Base-by-base conservation (phyloP, 2,113 vertebrate genomes). In the Pelusios castaneus region DNA sequence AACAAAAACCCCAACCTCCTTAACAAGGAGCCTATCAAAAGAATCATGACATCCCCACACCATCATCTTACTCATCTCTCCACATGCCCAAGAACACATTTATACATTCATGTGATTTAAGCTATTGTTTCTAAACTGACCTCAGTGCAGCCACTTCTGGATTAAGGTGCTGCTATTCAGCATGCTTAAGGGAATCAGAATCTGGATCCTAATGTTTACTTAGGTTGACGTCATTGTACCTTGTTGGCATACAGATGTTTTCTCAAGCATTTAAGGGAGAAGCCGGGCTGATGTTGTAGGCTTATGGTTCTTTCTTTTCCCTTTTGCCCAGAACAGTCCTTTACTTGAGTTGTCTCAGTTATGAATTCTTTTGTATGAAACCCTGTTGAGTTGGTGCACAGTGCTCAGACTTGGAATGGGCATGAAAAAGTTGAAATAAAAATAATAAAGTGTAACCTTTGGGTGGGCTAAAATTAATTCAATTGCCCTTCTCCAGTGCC, bases 251-350 rank as follows among this genome's bases (percentile, higher is more conserved):
- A 38, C 41, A 76, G 73, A 11, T 76, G 25, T 76, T 70, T 38
- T 45, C 73, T 76, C 73, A 76, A 38, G 73, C 12, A 24, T 41
- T 38, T 1, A 75, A 4, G 27, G 31, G 47, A 21, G 41, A 13
- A 0, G 0, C 10, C 75, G 1, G 1, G 2, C 34, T 41, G 19
- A 76, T 45, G 12, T 22, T 45, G 8, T 31, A 38, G 56, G 31
- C 81, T 38, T 1, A 2, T n/a, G n/a, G 21, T 21, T 43, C 10
- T 6, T 43, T 41, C 31, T 13, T 75, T 89, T 52, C 54, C 21
- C 45, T 21, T 54, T 55, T 80, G 17, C 19, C 54, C 63, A 58
- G 60, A 27, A 82, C 19, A 67, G 16, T 10, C 86, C 27, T 27
- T 6, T 41, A 76, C 13, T 11, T 43, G 78, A 75, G 87, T n/a